These are phyloP conservation scores for Kuschelorhynchus macadamiae DNA, from an alignment of 2,888 invertebrate species.

Conservation along the genomic window DNA sequence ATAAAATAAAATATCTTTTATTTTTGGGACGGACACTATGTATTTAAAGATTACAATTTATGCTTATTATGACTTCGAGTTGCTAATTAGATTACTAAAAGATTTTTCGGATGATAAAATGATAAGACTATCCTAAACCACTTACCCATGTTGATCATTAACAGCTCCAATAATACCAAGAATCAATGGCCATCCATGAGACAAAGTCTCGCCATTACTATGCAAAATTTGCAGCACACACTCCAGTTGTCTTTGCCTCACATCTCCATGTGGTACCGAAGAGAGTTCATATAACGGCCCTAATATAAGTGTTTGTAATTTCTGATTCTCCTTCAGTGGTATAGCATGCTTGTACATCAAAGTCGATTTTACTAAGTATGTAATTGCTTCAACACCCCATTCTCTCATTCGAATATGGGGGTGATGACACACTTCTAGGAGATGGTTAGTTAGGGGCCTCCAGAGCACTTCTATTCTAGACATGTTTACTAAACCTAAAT, in stretches of 20 bases:
- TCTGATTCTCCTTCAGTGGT: constrained; percentile 87
- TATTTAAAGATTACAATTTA: too few relatives aligned
- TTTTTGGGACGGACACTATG: too few relatives aligned
- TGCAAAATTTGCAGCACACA: constrained; percentile 94
- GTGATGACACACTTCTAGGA: constrained; percentile 96
- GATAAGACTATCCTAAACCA: too few relatives aligned
- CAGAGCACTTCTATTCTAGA: constrained; percentile 94
- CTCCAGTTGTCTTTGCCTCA: constrained; percentile 93
- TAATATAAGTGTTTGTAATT: constrained; percentile 88
- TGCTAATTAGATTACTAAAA: too few relatives aligned
- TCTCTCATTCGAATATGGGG: constrained; percentile 95
- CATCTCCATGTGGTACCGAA: constrained; percentile 91
- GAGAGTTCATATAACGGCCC: constrained; percentile 94
- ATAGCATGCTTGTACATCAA: constrained; percentile 88
- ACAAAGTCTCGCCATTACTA: constrained; percentile 91
- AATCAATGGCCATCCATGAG: constrained; percentile 95
- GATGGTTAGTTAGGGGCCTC: constrained; percentile 94
- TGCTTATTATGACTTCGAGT: too few relatives aligned
- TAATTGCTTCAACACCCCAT: constrained; percentile 98
- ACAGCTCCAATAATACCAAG: constrained; percentile 97
- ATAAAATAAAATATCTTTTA: too few relatives aligned
- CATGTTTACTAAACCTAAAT: constrained; percentile 83
- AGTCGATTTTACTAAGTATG: constrained; percentile 92
- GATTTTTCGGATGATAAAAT: too few relatives aligned
- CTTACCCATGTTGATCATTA: constrained; percentile 90